Percentiles rank a stretch among this genome's conserved stretches.
Evolutionary conservation across 2,888 invertebrate genomes (phyloP).

Genomic region (Drosophila cracens): DNA sequence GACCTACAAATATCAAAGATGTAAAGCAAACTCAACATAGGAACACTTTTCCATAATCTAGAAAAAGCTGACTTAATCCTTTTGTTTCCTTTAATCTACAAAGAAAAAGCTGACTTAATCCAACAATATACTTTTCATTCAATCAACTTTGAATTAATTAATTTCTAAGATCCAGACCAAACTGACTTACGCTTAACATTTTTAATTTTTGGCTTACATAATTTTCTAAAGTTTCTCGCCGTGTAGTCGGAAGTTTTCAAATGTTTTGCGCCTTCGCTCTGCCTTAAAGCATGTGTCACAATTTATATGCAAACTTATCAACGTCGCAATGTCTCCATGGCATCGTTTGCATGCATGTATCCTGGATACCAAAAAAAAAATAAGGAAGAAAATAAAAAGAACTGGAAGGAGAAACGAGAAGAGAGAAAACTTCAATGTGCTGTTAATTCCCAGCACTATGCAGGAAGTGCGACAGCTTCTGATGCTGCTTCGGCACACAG

Average conservation of each 20-base stretch:
- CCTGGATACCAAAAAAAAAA: constrained; percentile 27
- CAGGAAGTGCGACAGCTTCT: constrained; percentile 44
- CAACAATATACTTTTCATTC: background rate
- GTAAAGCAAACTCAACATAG: background rate
- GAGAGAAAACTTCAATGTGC: constrained; percentile 61
- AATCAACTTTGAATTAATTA: background rate
- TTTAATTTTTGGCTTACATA: background rate
- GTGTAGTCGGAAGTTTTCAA: constrained; percentile 26
- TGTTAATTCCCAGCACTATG: constrained; percentile 72
- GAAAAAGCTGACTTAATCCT: background rate
- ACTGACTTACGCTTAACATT: background rate
- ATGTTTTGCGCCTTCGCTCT: constrained; percentile 23
- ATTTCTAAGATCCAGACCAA: background rate
- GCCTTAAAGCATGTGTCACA: constrained; percentile 65
- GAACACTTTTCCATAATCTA: background rate
- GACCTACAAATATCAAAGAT: background rate
- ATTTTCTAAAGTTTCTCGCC: background rate
- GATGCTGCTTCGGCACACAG: constrained; percentile 13
- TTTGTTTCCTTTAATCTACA: background rate
- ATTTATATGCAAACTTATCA: constrained; percentile 81
- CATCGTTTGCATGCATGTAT: constrained; percentile 72
- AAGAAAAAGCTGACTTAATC: background rate
- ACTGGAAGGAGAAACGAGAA: background rate
- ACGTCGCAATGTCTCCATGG: constrained; percentile 74
- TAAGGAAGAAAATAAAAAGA: constrained; percentile 15